Evolutionary conservation across 2,888 invertebrate species (phyloP).

Genomic region (Callimorpha dominula): DNA sequence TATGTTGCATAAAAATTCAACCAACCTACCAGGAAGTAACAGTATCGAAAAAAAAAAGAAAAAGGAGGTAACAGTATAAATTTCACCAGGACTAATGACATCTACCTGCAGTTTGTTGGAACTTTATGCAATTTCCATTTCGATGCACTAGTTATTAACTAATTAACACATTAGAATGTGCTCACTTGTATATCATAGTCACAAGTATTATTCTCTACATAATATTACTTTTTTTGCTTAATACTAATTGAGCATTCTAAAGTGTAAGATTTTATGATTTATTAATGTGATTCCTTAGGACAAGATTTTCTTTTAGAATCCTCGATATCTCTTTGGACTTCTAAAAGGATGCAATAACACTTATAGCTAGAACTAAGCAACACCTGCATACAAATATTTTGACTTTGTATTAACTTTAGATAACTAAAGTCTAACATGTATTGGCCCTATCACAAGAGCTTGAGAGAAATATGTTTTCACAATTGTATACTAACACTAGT

Average conservation of each 20-base stretch:
- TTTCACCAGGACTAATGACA: conserved; percentile 7
- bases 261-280: conserved; percentile 25
- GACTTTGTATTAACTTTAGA: conserved; percentile 6
- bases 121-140: conserved; percentile 66
- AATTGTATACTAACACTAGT: conserved; percentile 31
- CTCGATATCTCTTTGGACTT: conserved; percentile 48
- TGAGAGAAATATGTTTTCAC: conserved; percentile 28
- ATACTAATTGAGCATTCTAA: conserved; percentile 44
- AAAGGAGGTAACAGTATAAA: conserved; percentile 66
- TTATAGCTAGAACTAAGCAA: conserved; percentile 16
- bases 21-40: conserved; percentile 68
- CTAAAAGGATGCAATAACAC: conserved; percentile 46
- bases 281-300: conserved; percentile 11
- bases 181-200: conserved; percentile 31
- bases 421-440: conserved; percentile 13
- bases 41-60: too few species aligned
- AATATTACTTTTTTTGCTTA: background rate
- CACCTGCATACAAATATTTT: conserved; percentile 15
- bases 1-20: conserved; percentile 67
- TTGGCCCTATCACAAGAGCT: conserved; percentile 22
- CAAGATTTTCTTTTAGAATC: conserved; percentile 39
- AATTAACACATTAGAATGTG: conserved; percentile 30
- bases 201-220: background rate
- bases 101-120: conserved; percentile 72
- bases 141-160: conserved; percentile 45